Percentiles rank a stretch among this genome's conserved stretches.
Evolutionary conservation across 1,140 invertebrate species (phyloP).

Genomic region (Achatina immaculata): DNA sequence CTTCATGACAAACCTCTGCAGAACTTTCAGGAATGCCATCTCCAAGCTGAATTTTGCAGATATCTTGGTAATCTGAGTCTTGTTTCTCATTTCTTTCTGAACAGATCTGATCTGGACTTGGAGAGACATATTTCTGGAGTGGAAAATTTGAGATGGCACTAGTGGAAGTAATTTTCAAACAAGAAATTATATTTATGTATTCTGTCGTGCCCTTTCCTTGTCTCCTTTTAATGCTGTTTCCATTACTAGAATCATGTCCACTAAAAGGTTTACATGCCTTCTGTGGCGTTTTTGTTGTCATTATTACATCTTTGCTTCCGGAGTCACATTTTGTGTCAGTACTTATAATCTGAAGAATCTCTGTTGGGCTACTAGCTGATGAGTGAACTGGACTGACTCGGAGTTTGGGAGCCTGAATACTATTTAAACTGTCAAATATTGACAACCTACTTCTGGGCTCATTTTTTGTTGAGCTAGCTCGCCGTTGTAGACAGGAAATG

Average conservation of each 20-base stretch:
- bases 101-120: background rate
- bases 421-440: background rate
- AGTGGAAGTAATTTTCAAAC: slow-evolving; percentile 42
- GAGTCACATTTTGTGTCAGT: slow-evolving; percentile 28
- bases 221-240: slow-evolving; percentile 42
- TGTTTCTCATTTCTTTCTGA: background rate
- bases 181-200: slow-evolving; percentile 55
- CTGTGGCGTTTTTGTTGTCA: background rate
- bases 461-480: background rate
- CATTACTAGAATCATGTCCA: slow-evolving; percentile 25
- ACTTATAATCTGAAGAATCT: slow-evolving; percentile 38
- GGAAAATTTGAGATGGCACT: slow-evolving; percentile 7
- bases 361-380: slow-evolving; percentile 33
- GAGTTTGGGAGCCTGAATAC: background rate
- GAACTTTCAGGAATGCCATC: background rate
- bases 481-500: background rate
- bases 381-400: slow-evolving; percentile 21
- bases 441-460: slow-evolving; percentile 15
- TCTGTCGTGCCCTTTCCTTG: slow-evolving; percentile 49
- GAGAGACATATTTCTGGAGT: background rate
- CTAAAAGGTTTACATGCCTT: slow-evolving; percentile 26
- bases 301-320: slow-evolving; percentile 24
- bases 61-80: background rate
- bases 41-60: background rate
- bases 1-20: background rate